Base-by-base conservation (phyloP, 2,797 vertebrate genomes). In the Euphonia xanthogaster region DNA sequence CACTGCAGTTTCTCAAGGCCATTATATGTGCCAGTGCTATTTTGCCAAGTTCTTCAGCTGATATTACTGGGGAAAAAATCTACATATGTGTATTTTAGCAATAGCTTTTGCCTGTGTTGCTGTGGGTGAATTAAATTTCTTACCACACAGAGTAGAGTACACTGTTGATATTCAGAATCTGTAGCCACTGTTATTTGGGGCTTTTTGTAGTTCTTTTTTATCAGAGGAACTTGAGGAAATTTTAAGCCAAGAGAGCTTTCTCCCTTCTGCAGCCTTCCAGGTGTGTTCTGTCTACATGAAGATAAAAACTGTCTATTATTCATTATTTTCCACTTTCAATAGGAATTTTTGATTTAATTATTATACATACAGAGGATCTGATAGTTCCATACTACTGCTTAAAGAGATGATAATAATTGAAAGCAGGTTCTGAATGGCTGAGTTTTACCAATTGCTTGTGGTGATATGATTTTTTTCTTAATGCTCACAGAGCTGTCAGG, bases 361-460 rank as follows among this genome's bases (percentile, higher is more conserved):
- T 65, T 77, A 5, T 6, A 31, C 21, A 31, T 0, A 0, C 5
- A 54, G 18, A 54, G 14, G 20, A 42, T 50, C 45, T 67, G 22
- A 7, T 67, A 67, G 21, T 39, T 85, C n/a, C 21, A 0, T 54
- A 7, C 37, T 54, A 1, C 57, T 68, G 14, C 9, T 80, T 91
- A 54, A 66, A 72, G 23, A 61, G 62, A 9, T 3, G 1, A 23
- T 40, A 55, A 21, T 54, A 2, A 40, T 3, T 75, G 18, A 82
- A 51, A 95, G 16, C 25, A 25, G 24, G 5, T 72, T 80, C 35
- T 39, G 31, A 80, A 86, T 68, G 28, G 2, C 40, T 62, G n/a
- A 65, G 27, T 25, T 83, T 84, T 74, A 58, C 33, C 28, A 20
- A 0, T 37, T 89, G 14, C 25, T 73, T 80, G 28, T 28, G 71